Percentiles rank a stretch among this genome's conserved stretches.
These are phyloP conservation scores for Anoplolepis gracilipes DNA, from an alignment of 1,140 invertebrate genomes.

Conservation along the genomic window DNA sequence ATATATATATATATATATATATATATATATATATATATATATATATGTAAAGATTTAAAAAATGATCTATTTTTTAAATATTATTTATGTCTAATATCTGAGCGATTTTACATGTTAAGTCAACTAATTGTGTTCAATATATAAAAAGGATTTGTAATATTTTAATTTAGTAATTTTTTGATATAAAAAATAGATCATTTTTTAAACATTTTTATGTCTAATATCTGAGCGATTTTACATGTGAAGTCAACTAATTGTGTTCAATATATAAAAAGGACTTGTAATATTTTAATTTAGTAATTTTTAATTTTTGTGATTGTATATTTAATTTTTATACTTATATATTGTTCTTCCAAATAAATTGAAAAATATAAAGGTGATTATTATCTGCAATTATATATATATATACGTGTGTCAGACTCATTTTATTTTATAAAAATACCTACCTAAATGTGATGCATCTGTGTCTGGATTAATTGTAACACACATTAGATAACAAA, in stretches of 20 bases:
- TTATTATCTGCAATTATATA: not conserved
- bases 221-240: not conserved
- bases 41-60: no score
- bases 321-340: slow-evolving; percentile 10
- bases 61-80: slow-evolving; percentile 9
- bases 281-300: slow-evolving; percentile 6
- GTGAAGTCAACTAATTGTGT: not conserved
- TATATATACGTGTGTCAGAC: not conserved
- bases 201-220: not conserved
- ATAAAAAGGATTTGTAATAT: not conserved
- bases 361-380: not conserved
- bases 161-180: not conserved
- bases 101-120: not conserved
- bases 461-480: not conserved
- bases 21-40: no score
- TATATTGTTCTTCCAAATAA: not conserved
- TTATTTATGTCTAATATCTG: not conserved
- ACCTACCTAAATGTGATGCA: not conserved
- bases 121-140: not conserved
- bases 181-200: no score
- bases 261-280: not conserved
- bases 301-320: not conserved
- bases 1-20: no score
- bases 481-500: not conserved
- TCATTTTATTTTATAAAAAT: not conserved